phyloP scores from a whole-genome alignment of 1,140 invertebrate species.

The Drosophila nannoptera region DNA sequence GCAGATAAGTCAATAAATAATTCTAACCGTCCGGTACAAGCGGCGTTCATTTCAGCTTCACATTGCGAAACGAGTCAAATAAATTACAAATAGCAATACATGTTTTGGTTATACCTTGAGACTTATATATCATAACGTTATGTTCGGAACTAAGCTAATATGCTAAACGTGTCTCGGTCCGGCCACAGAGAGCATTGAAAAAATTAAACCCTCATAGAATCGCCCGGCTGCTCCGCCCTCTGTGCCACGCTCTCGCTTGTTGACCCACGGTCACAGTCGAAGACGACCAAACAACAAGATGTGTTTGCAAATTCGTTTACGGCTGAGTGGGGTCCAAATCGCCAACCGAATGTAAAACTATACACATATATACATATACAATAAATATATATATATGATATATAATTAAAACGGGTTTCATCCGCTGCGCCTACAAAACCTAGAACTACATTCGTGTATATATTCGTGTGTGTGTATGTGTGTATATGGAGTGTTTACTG shows the following conservation, averaged over 20 bases:
- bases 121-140: conserved; percentile 49
- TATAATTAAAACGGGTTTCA: conserved; percentile 17
- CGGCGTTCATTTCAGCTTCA: background rate
- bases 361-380: conserved; percentile 9
- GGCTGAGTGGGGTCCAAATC: conserved; percentile 12
- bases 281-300: conserved; percentile 3
- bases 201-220: conserved; percentile 24
- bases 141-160: conserved; percentile 51
- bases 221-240: conserved; percentile 10
- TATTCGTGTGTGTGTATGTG: conserved; percentile 16
- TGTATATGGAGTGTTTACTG: conserved; percentile 10
- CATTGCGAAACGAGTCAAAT: conserved; percentile 46
- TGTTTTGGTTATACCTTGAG: conserved; percentile 72
- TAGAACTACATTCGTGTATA: conserved; percentile 51
- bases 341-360: conserved; percentile 14
- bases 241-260: background rate
- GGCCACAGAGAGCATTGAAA: conserved; percentile 8
- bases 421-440: conserved; percentile 36
- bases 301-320: background rate
- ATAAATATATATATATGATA: conserved; percentile 7
- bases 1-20: conserved; percentile 21
- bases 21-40: conserved; percentile 15
- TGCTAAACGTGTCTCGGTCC: conserved; percentile 29
- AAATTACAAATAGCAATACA: conserved; percentile 72
- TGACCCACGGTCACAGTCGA: conserved; percentile 7